Base-by-base conservation (phyloP, 2,113 vertebrate species). In the Malaclemys terrapin region DNA sequence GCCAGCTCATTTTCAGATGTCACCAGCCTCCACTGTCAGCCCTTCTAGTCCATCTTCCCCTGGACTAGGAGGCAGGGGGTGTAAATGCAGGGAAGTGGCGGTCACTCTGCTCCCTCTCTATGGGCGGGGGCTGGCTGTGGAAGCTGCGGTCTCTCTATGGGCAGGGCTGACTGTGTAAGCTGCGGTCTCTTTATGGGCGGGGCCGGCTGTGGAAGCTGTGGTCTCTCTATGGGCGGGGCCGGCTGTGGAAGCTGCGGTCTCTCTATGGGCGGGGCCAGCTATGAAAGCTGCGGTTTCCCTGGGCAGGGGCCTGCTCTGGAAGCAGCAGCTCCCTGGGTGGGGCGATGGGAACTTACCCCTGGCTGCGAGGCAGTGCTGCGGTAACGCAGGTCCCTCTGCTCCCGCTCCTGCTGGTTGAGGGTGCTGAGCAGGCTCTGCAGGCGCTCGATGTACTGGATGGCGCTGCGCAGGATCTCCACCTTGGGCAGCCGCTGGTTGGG, bases 401-500 rank as follows among this genome's bases (percentile, higher is more conserved):
- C 99, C 0, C 98, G 98, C 94, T 99, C 99, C 98, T 99, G 99
- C 98, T 99, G 99, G 98, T 99, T 99, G 95, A 99, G 99, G 62
- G 99, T 99, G 96, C 99, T 98, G 97, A 99, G 99, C 96, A 99
- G 97, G 22, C 99, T 99, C 98, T 99, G 99, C 57, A 99, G 98
- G 84, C 99, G 98, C 97, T 99, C 99, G 13, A 99, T 99, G 96
- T 99, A 99, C 98, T 99, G 99, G 97, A 99, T 99, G 98, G 99
- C 99, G 1, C 99, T 99, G 93, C 99, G 99, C 97, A 99, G 98
- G 97, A 99, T 99, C 98, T 99, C 99, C 98, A 99, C 99, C 97
- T 99, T 99, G 97, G 99, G 99, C 98, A 99, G 98, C 96, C 99
- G 98, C 98, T 99, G 99, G 98, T 99, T 99, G 96, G 99, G 99